Percentiles rank a stretch among this genome's conserved stretches.
These are phyloP conservation scores for Eilema depressum DNA, from an alignment of 2,888 invertebrate species.

Conservation along the genomic window DNA sequence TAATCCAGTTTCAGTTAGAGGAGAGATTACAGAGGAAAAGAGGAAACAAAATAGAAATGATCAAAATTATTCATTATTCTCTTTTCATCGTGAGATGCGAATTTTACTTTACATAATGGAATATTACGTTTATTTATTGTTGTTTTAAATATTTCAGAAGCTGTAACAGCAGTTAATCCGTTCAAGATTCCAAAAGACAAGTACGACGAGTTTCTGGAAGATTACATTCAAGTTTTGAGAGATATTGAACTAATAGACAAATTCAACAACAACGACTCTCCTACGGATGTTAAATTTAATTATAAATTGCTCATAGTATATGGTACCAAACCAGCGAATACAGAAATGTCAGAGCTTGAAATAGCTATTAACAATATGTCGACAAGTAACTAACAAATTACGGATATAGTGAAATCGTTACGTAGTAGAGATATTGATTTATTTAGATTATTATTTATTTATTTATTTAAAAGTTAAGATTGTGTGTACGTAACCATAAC, in stretches of 20 bases:
- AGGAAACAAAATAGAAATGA: too few relatives aligned
- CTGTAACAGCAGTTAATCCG: constrained; percentile 84
- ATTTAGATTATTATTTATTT: neutral
- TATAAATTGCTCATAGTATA: constrained; percentile 38
- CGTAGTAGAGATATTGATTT: neutral
- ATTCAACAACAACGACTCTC: constrained; percentile 65
- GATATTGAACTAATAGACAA: constrained; percentile 75
- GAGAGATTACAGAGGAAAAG: too few relatives aligned
- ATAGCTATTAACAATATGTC: neutral
- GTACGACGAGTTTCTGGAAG: constrained; percentile 59
- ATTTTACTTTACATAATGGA: neutral
- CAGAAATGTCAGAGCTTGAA: constrained; percentile 1
- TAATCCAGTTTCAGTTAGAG: too few relatives aligned
- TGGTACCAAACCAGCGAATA: constrained; percentile 35
- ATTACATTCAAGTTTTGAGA: constrained; percentile 84
- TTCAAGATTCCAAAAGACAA: constrained; percentile 60
- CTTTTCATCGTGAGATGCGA: too few relatives aligned
- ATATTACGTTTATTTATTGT: neutral
- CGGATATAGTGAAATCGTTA: neutral
- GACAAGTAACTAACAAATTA: neutral
- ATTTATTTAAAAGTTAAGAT: neutral
- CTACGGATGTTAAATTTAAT: constrained; percentile 64
- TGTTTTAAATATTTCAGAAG: constrained; percentile 79
- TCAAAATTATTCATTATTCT: too few relatives aligned
- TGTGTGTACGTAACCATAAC: neutral